Evolutionary conservation across 2,888 invertebrate species (phyloP), one percentile per base, ranked within the genome.

Genomic region (Campopleginae sp.): DNA sequence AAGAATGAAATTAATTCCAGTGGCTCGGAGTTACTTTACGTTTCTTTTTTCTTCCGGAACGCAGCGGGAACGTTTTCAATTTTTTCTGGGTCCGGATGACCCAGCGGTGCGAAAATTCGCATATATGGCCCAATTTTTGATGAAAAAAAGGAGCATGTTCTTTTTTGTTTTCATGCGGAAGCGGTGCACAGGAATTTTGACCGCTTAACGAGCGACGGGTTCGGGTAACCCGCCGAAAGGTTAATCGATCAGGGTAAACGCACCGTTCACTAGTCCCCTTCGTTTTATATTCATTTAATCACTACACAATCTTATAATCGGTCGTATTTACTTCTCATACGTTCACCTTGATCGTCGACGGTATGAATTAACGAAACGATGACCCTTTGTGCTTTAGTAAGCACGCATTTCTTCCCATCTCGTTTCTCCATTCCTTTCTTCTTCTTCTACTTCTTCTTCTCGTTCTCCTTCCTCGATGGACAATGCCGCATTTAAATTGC

Each of bases 351-450:
- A 17, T 76, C 71, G 75, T 82, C 79, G 72, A 63, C 44, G 78
- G 63, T 84, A 86, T 83, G 82, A 72, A 85, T 87, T 82, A 86
- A 85, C 83, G 74, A 88, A 86, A 85, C 87, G 78, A 86, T 87
- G 87, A 87, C 84, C 84, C 80, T 75, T 51, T 38, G n/a, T n/a
- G 44, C 66, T 63, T 81, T 51, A 46, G 42, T 31, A 68, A 68
- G 51, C 58, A 66, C n/a, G n/a, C 72, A 42, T 81, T 63, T 71
- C 12, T 65, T 51, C 61, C 44, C 58, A 19, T 74, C 48, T 68
- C 51, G 44, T 61, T 71, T 63, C 44, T 76, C 23, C 63, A 17
- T 70, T 44, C 38, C 33, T 27, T 27, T 65, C 66, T 61, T 14
- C 38, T 44, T 23, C 46, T 42, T 63, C 46, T 54, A 7, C 48